phyloP scores from a whole-genome alignment of 2,113 vertebrate genomes.

The Trinectes maculatus region DNA sequence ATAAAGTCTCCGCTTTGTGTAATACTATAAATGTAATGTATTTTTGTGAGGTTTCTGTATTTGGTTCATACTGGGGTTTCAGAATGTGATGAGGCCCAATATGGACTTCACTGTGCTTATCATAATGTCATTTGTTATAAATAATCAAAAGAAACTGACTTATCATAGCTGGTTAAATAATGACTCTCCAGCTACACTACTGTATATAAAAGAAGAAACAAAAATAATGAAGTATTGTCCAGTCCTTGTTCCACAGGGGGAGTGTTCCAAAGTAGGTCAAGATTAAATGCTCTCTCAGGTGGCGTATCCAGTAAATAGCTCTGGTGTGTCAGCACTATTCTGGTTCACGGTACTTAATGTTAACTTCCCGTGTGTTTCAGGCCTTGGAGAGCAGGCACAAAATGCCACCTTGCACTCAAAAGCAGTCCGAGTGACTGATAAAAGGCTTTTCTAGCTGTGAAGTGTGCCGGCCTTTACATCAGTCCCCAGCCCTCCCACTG shows the following conservation, averaged over 20 bases:
- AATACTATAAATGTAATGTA: not conserved
- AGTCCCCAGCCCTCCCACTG: conserved; percentile 57
- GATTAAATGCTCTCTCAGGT: conserved; percentile 5
- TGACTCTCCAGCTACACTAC: no score
- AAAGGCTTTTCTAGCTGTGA: conserved; percentile 78
- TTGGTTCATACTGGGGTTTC: no score
- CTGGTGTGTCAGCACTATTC: conserved; percentile 2
- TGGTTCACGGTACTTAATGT: conserved; percentile 6
- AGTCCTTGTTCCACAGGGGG: no score
- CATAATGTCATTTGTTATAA: no score
- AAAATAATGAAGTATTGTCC: not conserved
- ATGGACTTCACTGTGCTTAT: no score
- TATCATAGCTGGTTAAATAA: no score
- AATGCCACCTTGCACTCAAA: conserved; percentile 62
- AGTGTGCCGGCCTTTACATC: conserved; percentile 64
- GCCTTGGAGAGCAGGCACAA: conserved; percentile 48
- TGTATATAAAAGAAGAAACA: no score
- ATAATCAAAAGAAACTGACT: no score
- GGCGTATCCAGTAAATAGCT: conserved; percentile 13
- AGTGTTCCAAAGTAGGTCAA: conserved; percentile 15
- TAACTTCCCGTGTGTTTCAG: conserved; percentile 49
- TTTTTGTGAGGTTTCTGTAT: no score
- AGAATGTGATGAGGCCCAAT: not conserved
- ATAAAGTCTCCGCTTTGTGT: no score
- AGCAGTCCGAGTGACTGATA: conserved; percentile 71